These are phyloP conservation scores for Cephus nigrinus DNA, from an alignment of 2,888 invertebrate species.

Conservation along the genomic window DNA sequence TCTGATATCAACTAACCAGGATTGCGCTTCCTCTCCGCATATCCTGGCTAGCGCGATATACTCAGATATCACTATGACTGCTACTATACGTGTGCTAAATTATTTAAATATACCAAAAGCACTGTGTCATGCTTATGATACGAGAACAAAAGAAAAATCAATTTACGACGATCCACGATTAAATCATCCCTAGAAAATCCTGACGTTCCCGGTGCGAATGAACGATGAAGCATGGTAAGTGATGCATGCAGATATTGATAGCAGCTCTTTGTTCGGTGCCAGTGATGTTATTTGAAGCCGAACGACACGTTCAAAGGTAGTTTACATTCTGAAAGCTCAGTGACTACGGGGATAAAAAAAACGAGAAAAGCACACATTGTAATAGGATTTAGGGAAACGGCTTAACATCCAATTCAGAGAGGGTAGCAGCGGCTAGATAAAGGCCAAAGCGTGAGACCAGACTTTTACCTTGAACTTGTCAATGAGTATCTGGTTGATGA, in stretches of 20 bases:
- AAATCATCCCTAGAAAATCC: not conserved
- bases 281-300: not conserved
- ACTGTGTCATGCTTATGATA: not conserved
- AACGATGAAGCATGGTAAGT: not conserved
- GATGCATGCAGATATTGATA: not conserved
- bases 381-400: not conserved
- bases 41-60: slow-evolving; percentile 28
- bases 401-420: not conserved
- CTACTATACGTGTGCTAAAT: not conserved
- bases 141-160: not conserved
- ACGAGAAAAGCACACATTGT: not conserved
- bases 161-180: not conserved
- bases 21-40: slow-evolving; percentile 37
- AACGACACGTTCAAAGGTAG: not conserved
- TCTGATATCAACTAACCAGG: slow-evolving; percentile 41
- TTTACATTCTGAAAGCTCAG: not conserved
- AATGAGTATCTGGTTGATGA: slow-evolving; percentile 71
- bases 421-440: not conserved
- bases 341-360: not conserved
- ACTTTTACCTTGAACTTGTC: slow-evolving; percentile 71
- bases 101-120: not conserved
- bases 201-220: not conserved
- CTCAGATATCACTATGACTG: not conserved
- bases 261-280: not conserved
- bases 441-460: not conserved